Conservation (phyloP, 2,888 invertebrate species). For the Heterodera filipjevi region DNA sequence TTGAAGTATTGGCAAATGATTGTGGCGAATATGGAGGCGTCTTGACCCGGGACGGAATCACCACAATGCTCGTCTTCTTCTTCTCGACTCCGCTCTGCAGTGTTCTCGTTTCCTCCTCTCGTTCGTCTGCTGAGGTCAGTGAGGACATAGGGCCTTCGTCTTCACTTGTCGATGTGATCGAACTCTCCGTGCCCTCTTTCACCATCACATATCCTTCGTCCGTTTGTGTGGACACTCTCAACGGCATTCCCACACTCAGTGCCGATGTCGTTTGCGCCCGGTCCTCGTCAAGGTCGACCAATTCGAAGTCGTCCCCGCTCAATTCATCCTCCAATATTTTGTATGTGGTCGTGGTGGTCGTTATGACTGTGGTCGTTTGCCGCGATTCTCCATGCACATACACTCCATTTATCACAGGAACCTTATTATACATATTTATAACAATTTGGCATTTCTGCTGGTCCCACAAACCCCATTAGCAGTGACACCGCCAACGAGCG, state of each 20-base stretch:
- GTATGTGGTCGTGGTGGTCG: conserved; percentile 63
- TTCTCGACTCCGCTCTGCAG: conserved; percentile 2
- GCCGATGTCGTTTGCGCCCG: conserved; percentile 22
- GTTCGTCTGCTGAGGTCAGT: conserved; percentile 1
- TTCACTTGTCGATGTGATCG: conserved; percentile 38
- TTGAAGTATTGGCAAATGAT: conserved; percentile 32
- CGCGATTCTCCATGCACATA: conserved; percentile 49
- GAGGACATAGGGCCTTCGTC: conserved; percentile 23
- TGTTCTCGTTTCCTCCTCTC: conserved; percentile 18
- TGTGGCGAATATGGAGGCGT: conserved; percentile 28
- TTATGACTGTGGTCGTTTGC: conserved; percentile 63
- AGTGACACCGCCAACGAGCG: conserved; percentile 54
- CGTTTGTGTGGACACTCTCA: conserved; percentile 38
- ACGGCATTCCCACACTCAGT: conserved; percentile 50
- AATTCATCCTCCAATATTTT: conserved; percentile 47
- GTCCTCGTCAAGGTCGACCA: conserved; percentile 29
- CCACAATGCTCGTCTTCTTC: conserved; percentile 17
- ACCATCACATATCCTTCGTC: conserved; percentile 25
- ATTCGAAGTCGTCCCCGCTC: conserved; percentile 45
- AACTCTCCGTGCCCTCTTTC: conserved; percentile 35
- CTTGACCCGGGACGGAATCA: conserved; percentile 19
- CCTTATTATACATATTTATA: background rate
- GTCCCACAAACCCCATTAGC: conserved; percentile 45
- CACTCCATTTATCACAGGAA: conserved; percentile 57
- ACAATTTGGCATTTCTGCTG: background rate